A percentile compares a stretch with the other conserved stretches of the same genome.
Evolutionary conservation across 2,797 vertebrate genomes (phyloP).

Genomic region (Leptoclinus maculatus): DNA sequence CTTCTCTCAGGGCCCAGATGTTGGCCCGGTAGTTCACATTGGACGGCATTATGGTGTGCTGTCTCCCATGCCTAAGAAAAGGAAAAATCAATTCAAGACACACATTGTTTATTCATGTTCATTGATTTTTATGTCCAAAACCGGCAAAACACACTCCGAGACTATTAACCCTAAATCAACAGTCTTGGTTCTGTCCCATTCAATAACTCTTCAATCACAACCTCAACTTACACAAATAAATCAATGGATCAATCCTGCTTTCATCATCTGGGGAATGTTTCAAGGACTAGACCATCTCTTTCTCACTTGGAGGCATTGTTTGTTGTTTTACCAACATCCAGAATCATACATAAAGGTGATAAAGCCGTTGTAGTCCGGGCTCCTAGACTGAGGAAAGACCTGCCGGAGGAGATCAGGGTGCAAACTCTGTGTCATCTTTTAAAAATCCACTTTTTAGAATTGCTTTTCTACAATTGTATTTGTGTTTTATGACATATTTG

Average conservation of each 20-base stretch:
- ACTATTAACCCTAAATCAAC: neutral
- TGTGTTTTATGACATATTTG: neutral
- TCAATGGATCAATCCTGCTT: neutral
- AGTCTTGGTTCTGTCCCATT: no score
- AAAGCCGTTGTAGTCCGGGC: neutral
- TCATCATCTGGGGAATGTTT: neutral
- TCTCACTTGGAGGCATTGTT: no score
- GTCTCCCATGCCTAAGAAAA: slow-evolving; percentile 90
- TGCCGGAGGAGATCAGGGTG: neutral
- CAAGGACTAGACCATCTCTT: neutral
- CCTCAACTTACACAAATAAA: neutral
- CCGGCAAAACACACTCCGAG: neutral
- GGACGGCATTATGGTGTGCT: slow-evolving; percentile 94
- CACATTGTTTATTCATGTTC: neutral
- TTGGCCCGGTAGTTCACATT: slow-evolving; percentile 96
- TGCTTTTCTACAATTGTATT: neutral
- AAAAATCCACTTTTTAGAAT: neutral
- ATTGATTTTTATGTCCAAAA: neutral
- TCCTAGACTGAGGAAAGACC: neutral
- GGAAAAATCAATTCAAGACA: neutral
- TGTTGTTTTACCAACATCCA: no score
- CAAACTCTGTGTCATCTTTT: neutral
- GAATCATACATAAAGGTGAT: no score
- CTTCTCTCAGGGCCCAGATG: slow-evolving; percentile 95
- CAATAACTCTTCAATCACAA: neutral